Base-by-base conservation (phyloP, 2,113 vertebrate species). In the Myrmophylax atrothorax region DNA sequence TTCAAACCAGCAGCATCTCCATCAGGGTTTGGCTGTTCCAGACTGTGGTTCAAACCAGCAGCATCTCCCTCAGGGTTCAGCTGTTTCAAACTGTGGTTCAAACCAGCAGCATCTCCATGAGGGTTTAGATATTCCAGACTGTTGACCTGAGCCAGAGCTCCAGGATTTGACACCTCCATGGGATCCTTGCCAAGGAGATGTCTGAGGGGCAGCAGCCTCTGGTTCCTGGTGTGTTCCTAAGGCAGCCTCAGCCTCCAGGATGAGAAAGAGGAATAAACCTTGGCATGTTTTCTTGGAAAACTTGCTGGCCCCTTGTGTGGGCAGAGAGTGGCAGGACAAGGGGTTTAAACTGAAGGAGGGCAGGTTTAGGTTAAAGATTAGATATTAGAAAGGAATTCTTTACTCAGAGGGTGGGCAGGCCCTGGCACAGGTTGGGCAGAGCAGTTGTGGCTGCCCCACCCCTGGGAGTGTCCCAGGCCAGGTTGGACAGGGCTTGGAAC, bases 401-500 rank as follows among this genome's bases (percentile, higher is more conserved):
- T 12, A 3, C 31, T 52, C 9, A 0, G 3, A 60, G 18, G 14
- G 22, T 26, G 37, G 1, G 0, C 1, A 68, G 28, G n/a, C 12
- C 3, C 6, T 68, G 64, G 52, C 1, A 47, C 2, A 22, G 2
- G 4, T 1, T 69, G 1, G 1, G 14, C 50, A 88, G 76, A 44
- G 12, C 1, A 26, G 59, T 35, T 73, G 75, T 1, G 75, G 66
- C 29, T 56, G 49, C 25, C 35, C 25, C 50, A 73, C 44, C 76
- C 42, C 58, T 79, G 66, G 56, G 1, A 79, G n/a, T 47, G 46
- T 0, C 47, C 63, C 22, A 59, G 33, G 63, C 63, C 73, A 53
- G 47, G 26, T 0, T 84, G 81, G 81, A 53, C 6, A 14, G 33
- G 13, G 13, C 16, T 73, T 17, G 47, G 69, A 53, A n/a, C 68